These are phyloP conservation scores for Pangasius macronema DNA, from an alignment of 2,797 vertebrate species.

Conservation along the genomic window DNA sequence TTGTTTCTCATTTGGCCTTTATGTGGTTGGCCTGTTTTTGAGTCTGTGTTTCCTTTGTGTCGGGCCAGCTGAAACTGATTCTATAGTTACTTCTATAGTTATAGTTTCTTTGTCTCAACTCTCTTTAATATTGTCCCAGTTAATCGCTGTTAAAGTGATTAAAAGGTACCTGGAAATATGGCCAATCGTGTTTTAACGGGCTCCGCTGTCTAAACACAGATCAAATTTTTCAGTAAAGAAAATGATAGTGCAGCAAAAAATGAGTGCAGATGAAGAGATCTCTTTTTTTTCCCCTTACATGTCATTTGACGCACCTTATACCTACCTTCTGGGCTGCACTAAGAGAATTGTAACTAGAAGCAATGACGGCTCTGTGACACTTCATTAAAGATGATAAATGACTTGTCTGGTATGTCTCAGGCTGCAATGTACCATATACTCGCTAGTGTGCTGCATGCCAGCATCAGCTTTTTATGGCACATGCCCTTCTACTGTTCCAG, in stretches of 20 bases:
- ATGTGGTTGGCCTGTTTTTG: constrained; percentile 40
- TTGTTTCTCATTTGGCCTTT: background rate
- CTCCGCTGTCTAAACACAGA: background rate
- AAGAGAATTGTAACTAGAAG: background rate
- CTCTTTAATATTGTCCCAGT: background rate
- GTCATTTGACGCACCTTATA: background rate
- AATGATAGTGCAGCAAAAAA: background rate
- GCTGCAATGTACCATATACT: background rate
- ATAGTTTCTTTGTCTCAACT: background rate
- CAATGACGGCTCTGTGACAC: background rate
- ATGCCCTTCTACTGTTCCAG: background rate
- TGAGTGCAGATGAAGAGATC: background rate
- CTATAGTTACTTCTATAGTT: no score
- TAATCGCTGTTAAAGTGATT: background rate
- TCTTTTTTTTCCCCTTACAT: background rate
- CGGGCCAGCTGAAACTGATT: background rate
- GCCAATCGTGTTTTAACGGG: background rate
- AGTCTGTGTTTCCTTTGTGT: background rate
- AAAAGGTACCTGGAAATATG: background rate
- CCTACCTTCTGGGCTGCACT: background rate
- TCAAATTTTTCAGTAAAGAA: background rate
- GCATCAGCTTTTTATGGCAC: background rate
- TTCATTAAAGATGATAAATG: background rate
- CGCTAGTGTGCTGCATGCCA: background rate
- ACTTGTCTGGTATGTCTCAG: background rate